Evolutionary conservation across 2,888 invertebrate species (phyloP), one percentile per base, ranked within the genome.

Genomic region (Cephus pygmeus): DNA sequence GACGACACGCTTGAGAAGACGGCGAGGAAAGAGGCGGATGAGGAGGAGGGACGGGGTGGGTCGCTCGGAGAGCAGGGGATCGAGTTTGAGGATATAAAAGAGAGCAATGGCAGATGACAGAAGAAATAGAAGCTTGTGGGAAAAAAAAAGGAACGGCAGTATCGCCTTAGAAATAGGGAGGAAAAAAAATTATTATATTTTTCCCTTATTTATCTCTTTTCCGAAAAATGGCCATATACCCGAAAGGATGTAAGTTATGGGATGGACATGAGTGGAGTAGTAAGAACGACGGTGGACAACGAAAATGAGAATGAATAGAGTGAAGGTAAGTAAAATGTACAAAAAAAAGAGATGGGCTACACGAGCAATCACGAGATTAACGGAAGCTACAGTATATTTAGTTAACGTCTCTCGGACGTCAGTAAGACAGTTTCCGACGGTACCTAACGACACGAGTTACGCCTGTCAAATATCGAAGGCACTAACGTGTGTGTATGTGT

Each of bases 391-490:
- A 76, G 77, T 80, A 80, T 81, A 81, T 83, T 83, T 81, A 76
- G 79, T 81, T 81, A 80, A 79, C 75, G 79, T 76, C 77, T 34
- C 69, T 69, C 75, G 75, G 71, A 69, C 69, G 76, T 76, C 75
- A 69, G 69, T 69, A n/a, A 71, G 69, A 73, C 77, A 77, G 35
- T 73, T 74, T 73, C 74, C 69, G 76, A 69, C 77, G 75, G 69
- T 73, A 76, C 69, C 77, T 80, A 81, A 81, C 79, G 80, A 77
- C 81, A 77, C 69, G 35, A 69, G 75, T 56, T 75, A 82, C 80
- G 80, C 75, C 79, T 78, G 80, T 84, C 83, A 83, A 83, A 84
- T 84, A 83, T 83, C 77, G 81, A 84, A 77, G 80, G 74, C 79
- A 80, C 83, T 35, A 69, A 84, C 82, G 83, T 83, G 81, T 79